Base-by-base conservation (phyloP, 2,797 vertebrate species). In the Helicolenus hilgendorfi region DNA sequence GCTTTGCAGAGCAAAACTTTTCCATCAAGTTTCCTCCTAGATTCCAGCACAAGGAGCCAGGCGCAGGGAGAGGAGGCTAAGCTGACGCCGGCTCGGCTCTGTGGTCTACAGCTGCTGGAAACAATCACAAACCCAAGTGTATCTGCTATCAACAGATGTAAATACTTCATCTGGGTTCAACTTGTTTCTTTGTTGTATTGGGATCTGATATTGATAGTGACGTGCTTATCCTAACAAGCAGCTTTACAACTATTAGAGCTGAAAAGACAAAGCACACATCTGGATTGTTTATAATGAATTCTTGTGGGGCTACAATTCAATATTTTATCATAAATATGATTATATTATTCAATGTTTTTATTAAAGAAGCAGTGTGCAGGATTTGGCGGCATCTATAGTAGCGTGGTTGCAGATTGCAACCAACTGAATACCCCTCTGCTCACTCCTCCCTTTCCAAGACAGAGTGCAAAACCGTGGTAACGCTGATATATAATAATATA, bases 41-140 rank as follows among this genome's bases (percentile, higher is more conserved):
- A 93, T 89, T 90, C 81, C 72, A 92, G 86, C 72, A 72, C 59
- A 92, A 73, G 88, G 53, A 90, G 68, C 72, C 58, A 75, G 76
- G 24, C 80, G n/a, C 55, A 75, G 58, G 24, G 72, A 94, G 70
- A 84, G 35, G 41, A 91, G 86, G 69, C 88, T 45, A 13, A 63
- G 83, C 89, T 73, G 92, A 94, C 62, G 90, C 89, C 77, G 35
- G 72, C 78, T 89, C 49, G 31, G 72, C 86, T 94, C 83, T 94
- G 91, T 85, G 94, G 94, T 93, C 89, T 91, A 81, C 79, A 92
- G 92, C 88, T 92, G 86, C 92, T 96, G 93, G 94, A 96, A 95
- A 92, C 92, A 94, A 94, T 94, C 87, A 93, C 59, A 73, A 77
- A 77, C 22, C 77, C 49, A 18, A 81, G 86, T 65, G 49, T 84